Conservation (phyloP, 2,113 vertebrate genomes). For the Labeo catla region DNA sequence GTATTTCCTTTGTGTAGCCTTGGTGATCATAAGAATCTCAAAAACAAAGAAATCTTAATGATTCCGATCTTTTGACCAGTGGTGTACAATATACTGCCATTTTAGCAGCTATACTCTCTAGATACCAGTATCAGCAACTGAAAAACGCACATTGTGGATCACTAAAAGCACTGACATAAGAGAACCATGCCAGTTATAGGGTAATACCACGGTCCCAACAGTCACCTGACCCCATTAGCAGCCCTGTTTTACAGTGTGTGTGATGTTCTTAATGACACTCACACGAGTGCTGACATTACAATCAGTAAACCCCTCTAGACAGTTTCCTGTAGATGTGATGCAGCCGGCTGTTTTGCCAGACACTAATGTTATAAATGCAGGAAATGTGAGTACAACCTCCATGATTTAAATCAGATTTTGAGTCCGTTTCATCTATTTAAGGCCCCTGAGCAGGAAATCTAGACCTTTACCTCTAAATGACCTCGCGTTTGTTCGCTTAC, state of each 20-base stretch:
- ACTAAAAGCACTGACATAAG: background rate
- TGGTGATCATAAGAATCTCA: background rate
- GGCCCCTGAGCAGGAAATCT: constrained; percentile 21
- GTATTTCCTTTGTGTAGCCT: too few relatives aligned
- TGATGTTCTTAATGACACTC: background rate
- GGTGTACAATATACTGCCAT: background rate
- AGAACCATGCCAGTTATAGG: background rate
- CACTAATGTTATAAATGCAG: constrained; percentile 24
- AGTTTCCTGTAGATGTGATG: background rate
- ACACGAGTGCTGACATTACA: background rate
- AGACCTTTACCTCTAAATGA: constrained; percentile 34
- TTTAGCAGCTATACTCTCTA: background rate
- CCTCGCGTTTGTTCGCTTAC: constrained; percentile 1
- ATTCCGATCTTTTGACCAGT: background rate
- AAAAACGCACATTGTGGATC: background rate
- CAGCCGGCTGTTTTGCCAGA: constrained; percentile 13
- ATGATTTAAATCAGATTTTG: constrained; percentile 34
- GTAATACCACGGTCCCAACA: background rate
- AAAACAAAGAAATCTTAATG: background rate
- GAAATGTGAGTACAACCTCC: constrained; percentile 22
- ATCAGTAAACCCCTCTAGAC: background rate
- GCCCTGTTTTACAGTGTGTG: background rate
- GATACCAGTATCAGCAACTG: background rate
- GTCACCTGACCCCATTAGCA: background rate
- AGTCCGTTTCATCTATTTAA: constrained; percentile 17